These are phyloP conservation scores for Anoura caudifer DNA, from an alignment of 2,113 vertebrate species.

Conservation along the genomic window DNA sequence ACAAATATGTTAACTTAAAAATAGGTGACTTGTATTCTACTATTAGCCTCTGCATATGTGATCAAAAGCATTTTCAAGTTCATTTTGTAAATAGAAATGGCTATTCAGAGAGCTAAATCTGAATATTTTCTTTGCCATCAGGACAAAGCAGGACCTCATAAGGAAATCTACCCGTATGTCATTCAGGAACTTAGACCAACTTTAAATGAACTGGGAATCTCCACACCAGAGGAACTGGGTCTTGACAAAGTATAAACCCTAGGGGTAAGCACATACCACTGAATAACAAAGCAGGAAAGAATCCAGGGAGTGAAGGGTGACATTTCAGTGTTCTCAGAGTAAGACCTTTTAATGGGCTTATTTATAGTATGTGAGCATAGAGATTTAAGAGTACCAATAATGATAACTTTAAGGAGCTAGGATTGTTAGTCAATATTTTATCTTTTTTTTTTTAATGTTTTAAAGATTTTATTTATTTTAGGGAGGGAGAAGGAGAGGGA, in stretches of 20 bases:
- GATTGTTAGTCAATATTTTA: neutral
- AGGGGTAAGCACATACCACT: constrained; percentile 66
- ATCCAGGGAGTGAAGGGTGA: neutral
- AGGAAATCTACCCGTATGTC: constrained; percentile 97
- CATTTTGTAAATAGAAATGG: neutral
- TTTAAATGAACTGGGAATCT: constrained; percentile 95
- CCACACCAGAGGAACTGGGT: constrained; percentile 96
- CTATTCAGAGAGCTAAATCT: constrained; percentile 48
- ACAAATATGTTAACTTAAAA: neutral
- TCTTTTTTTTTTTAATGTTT: no score
- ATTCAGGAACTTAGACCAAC: constrained; percentile 96
- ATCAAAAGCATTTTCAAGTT: neutral
- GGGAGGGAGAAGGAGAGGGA: no score
- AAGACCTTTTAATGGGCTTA: neutral
- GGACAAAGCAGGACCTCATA: constrained; percentile 96
- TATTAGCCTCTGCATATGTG: neutral
- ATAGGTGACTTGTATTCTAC: neutral
- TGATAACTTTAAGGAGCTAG: neutral
- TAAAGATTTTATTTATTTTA: no score
- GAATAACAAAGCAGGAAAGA: neutral
- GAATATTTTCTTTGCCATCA: constrained; percentile 67
- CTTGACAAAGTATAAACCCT: constrained; percentile 89
- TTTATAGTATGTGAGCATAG: neutral
- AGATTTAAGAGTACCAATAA: neutral
- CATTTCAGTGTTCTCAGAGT: neutral